Evolutionary conservation across 2,113 vertebrate genomes (phyloP), one percentile per base, ranked within the genome.

Genomic region (Pao palembangensis): DNA sequence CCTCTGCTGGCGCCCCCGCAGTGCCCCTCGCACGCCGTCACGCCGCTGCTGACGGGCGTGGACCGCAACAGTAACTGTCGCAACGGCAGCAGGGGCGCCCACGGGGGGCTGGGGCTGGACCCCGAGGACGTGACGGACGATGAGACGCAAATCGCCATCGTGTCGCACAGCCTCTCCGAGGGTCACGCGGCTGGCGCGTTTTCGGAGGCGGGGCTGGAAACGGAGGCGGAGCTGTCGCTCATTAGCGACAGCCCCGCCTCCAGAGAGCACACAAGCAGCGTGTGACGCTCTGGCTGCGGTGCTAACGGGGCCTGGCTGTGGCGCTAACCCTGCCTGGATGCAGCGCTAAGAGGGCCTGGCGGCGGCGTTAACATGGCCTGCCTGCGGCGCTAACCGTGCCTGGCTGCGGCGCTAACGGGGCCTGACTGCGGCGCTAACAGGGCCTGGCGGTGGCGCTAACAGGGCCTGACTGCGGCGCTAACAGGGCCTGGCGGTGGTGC

Each of bases 241-340:
- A 91, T 93, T 82, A 94, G 93, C 86, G 93, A 61, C 59, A 66
- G 91, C 81, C 91, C 90, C 13, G 83, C 90, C 70, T 83, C 91
- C 59, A 91, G 82, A 6, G 94, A 98, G 69, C 91, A 90, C 86
- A 95, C 95, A 17, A 99, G 94, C 80, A 95, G 93, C 72, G 95
- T 98, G 76, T 98, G 86, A 94, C 61, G 51, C 58, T 5, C 5
- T 5, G 25, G 8, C 16, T 15, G 16, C 15, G 2, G 44, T 13
- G n/a, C 64, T 46, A 11, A 34, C 31, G 6, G 31, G 31, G 31
- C 8, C 31, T 34, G 8, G 31, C 25, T 28, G 25, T 6, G 25
- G 25, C 25, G n/a, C n/a, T n/a, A n/a, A n/a, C n/a, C n/a, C n/a
- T n/a, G n/a, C n/a, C n/a, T n/a, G n/a, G n/a, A n/a, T n/a, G n/a